phyloP scores from a whole-genome alignment of 2,113 vertebrate genomes.

The Globicephala melas region DNA sequence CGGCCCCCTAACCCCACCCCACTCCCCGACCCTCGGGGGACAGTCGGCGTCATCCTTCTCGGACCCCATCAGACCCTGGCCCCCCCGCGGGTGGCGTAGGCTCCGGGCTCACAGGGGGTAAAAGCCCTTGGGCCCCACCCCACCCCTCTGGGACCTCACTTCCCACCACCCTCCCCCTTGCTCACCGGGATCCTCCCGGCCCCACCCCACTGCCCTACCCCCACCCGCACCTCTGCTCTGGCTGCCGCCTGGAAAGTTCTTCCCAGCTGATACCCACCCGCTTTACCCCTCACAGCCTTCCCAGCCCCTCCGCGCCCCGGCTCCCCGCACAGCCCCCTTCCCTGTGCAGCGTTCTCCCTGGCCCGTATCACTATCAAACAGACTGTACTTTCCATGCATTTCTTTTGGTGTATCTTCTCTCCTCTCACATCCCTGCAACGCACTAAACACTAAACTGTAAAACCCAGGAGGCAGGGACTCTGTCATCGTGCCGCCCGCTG shows the following conservation, averaged over 20 bases:
- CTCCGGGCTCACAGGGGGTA: background rate
- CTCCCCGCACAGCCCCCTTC: background rate
- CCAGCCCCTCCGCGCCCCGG: background rate
- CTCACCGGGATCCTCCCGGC: background rate
- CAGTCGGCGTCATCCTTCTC: background rate
- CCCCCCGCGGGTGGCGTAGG: background rate
- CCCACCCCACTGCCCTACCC: rapidly evolving
- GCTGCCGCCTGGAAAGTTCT: background rate
- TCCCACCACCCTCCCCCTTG: background rate
- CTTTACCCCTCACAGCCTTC: too few species aligned
- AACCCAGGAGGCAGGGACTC: background rate
- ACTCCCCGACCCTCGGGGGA: background rate
- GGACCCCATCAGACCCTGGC: background rate
- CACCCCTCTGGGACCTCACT: background rate
- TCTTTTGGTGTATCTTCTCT: background rate
- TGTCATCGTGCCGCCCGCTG: too few species aligned
- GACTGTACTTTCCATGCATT: background rate
- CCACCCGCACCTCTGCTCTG: too few species aligned
- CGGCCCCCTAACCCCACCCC: background rate
- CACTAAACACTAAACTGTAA: background rate
- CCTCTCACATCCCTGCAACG: background rate
- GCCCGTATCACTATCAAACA: background rate
- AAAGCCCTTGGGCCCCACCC: background rate
- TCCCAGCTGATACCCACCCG: rapidly evolving
- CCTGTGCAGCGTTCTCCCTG: rapidly evolving